phyloP scores from a whole-genome alignment of 2,797 vertebrate genomes.

The Malurus leucopterus region DNA sequence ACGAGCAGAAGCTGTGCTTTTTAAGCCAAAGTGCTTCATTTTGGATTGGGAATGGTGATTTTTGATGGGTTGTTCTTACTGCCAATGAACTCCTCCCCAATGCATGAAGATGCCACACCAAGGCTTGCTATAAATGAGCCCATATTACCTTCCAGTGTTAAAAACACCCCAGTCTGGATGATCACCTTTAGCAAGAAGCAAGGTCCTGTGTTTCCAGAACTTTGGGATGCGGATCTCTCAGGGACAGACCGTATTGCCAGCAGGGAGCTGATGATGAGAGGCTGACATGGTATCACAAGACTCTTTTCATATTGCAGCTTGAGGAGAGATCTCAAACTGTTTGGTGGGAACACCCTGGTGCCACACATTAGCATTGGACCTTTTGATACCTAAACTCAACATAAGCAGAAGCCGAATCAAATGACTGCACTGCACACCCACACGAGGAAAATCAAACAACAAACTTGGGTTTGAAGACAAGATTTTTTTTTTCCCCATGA shows the following conservation, averaged over 20 bases:
- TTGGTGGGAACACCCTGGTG: neutral
- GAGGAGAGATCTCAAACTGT: neutral
- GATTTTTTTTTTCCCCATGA: neutral
- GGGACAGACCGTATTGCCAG: neutral
- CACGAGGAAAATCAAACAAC: neutral
- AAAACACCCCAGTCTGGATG: neutral
- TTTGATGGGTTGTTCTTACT: neutral
- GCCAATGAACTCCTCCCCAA: accelerated
- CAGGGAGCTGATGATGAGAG: neutral
- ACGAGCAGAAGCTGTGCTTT: neutral
- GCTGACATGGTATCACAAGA: neutral
- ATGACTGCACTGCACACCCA: neutral
- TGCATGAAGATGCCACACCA: neutral
- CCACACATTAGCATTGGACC: neutral
- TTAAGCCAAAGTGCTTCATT: neutral
- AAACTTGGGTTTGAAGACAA: neutral
- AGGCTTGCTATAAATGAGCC: neutral
- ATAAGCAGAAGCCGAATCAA: neutral
- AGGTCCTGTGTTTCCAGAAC: neutral
- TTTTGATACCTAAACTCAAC: neutral
- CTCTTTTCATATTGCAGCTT: neutral
- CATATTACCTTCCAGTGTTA: neutral
- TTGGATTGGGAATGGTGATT: neutral
- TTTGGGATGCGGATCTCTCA: neutral
- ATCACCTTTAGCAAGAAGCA: neutral